Evolutionary conservation across 2,888 invertebrate species (phyloP).

Genomic region (Mesopsocus fuscifrons): DNA sequence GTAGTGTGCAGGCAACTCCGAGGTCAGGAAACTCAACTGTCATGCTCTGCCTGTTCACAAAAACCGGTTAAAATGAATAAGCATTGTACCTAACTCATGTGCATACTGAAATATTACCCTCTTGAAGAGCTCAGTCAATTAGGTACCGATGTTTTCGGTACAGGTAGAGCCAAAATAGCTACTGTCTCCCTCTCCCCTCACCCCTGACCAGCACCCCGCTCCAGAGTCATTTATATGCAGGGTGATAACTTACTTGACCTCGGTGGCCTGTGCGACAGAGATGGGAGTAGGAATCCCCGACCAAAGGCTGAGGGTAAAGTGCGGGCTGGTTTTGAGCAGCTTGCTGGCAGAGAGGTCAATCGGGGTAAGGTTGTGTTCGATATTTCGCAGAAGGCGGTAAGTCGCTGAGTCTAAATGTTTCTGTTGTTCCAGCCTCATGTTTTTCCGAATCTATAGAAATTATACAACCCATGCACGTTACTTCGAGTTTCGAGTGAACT

Average conservation of each 20-base stretch:
- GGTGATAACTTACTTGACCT: slow-evolving; percentile 12
- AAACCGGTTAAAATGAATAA: neutral
- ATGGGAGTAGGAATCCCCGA: slow-evolving; percentile 28
- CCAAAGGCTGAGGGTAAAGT: slow-evolving; percentile 20
- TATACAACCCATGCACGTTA: no score
- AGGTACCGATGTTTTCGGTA: no score
- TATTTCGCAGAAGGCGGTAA: slow-evolving; percentile 29
- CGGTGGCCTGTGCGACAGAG: slow-evolving; percentile 17
- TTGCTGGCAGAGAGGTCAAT: slow-evolving; percentile 28
- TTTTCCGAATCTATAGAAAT: slow-evolving; percentile 23
- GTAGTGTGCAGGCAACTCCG: slow-evolving; percentile 32
- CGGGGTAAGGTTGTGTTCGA: slow-evolving; percentile 27
- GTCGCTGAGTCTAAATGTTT: slow-evolving; percentile 29
- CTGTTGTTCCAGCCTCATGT: slow-evolving; percentile 27
- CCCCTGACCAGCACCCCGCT: no score
- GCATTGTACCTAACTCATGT: neutral
- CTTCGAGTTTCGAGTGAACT: no score
- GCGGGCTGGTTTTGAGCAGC: slow-evolving; percentile 26
- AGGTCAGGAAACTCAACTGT: slow-evolving; percentile 34
- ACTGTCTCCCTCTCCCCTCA: no score
- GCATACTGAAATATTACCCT: neutral
- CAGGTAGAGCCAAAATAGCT: no score
- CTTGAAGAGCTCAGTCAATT: no score
- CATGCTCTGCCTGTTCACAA: slow-evolving; percentile 27
- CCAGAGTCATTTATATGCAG: no score